Percentiles rank a stretch among this genome's conserved stretches.
Conservation (phyloP, 2,888 invertebrate species). For the Keiferia lycopersicella region DNA sequence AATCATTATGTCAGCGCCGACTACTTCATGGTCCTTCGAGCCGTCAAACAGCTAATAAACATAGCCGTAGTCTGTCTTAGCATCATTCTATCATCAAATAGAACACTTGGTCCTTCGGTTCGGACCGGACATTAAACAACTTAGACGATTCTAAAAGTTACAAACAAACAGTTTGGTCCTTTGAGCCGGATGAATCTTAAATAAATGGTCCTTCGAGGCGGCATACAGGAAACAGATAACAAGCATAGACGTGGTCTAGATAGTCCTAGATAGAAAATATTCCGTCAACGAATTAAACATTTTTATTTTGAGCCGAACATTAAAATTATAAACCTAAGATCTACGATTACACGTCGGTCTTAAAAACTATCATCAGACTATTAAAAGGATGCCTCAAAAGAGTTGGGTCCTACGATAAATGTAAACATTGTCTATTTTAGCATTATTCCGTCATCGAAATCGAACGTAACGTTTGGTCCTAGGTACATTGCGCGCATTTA, state of each 20-base stretch:
- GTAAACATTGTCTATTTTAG: no score
- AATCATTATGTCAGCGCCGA: constrained; percentile 13
- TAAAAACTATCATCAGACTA: no score
- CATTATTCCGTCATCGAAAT: background rate
- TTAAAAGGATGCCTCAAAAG: no score
- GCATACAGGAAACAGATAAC: background rate
- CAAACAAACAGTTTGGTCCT: background rate
- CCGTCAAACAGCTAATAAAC: constrained; percentile 1
- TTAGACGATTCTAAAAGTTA: background rate
- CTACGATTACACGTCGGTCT: no score
- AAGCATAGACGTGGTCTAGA: no score
- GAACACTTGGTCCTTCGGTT: constrained; percentile 22
- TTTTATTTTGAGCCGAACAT: no score
- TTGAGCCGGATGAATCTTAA: background rate
- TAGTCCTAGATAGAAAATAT: no score
- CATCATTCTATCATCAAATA: constrained; percentile 9
- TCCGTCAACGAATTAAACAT: no score
- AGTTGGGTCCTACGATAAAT: no score
- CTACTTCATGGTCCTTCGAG: constrained; percentile 15
- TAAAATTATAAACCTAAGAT: no score
- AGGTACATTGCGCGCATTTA: background rate
- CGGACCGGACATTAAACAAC: background rate
- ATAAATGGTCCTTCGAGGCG: background rate
- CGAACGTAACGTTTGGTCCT: background rate
- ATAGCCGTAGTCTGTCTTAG: constrained; percentile 1